Base-by-base conservation (phyloP, 2,888 invertebrate species). In the Athetis lepigone region DNA sequence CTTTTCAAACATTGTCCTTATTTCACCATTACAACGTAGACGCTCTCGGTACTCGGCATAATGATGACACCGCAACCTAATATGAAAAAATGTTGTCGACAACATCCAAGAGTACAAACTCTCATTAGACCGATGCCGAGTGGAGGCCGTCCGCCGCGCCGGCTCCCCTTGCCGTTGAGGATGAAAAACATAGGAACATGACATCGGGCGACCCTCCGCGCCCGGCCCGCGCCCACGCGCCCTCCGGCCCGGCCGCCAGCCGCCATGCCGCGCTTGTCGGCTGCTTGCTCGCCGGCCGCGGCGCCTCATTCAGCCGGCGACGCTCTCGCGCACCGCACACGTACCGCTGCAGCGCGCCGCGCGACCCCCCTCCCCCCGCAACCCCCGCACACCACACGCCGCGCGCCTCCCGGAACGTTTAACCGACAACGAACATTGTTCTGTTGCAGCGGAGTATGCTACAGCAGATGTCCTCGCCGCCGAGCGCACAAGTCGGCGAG, bases 361-460 rank as follows among this genome's bases (percentile, higher is more conserved):
- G 77, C 80, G 64, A 65, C 77, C 70, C 81, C 61, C 80, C 79
- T 77, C 81, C 61, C 80, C 79, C 77, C 79, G 58, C 73, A 50
- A 77, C 74, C 79, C 83, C 68, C 75, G 85, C 88, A 80, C 84
- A 80, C 84, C 84, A 79, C 82, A 78, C 86, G 81, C 84, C 85
- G 79, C 87, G 85, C 85, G 84, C 85, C 88, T 85, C 88, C 88
- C 91, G 89, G 87, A 84, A 88, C 89, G 88, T 89, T 89, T 92
- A 93, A 93, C 92, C 92, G 91, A 93, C 92, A 88, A 83, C 91
- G 91, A 87, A 86, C 86, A 89, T 93, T 94, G 89, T 94, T 93
- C 90, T 95, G 95, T 94, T 95, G 90, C 94, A 95, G 95, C 92
- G 93, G 94, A 93, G 88, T 91, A 94, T 94, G 94, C 93, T 94